phyloP scores from a whole-genome alignment of 2,797 vertebrate genomes.

The Tapirus indicus region DNA sequence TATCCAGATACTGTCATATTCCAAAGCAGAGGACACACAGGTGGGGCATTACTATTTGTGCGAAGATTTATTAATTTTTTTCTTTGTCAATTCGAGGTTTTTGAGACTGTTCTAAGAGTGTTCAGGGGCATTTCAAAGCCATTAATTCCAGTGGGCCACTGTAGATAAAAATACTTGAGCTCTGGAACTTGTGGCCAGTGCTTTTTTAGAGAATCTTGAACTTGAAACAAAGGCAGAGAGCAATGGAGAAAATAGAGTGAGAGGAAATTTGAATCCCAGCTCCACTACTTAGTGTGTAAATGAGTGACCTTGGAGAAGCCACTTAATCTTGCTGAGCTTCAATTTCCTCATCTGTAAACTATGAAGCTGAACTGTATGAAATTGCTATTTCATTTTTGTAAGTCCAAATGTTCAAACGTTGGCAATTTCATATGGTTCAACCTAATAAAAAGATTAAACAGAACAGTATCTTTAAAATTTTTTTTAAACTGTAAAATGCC shows the following conservation, averaged over 20 bases:
- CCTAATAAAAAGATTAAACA: conserved; percentile 48
- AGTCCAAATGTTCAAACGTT: conserved; percentile 33
- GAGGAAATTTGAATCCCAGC: conserved; percentile 18
- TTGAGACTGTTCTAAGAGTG: conserved; percentile 30
- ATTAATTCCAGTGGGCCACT: background rate
- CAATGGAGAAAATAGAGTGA: conserved; percentile 34
- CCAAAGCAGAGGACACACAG: conserved; percentile 26
- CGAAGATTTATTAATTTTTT: background rate
- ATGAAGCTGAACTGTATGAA: conserved; percentile 11
- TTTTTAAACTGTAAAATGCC: conserved; percentile 59
- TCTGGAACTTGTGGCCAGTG: background rate
- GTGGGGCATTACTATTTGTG: background rate
- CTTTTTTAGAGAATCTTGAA: conserved; percentile 57
- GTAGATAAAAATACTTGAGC: conserved; percentile 24
- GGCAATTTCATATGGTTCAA: conserved; percentile 7
- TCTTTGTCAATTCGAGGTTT: conserved; percentile 5
- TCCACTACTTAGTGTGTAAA: background rate
- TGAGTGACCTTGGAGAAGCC: conserved; percentile 27
- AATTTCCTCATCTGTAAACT: conserved; percentile 58
- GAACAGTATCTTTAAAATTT: conserved; percentile 51
- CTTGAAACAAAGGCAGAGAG: background rate
- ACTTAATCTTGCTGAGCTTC: conserved; percentile 43
- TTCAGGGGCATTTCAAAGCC: background rate
- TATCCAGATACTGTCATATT: conserved; percentile 3
- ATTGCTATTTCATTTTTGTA: conserved; percentile 34